Base-by-base conservation (phyloP, 2,888 invertebrate genomes). In the Tromatobia lineatoria region DNA sequence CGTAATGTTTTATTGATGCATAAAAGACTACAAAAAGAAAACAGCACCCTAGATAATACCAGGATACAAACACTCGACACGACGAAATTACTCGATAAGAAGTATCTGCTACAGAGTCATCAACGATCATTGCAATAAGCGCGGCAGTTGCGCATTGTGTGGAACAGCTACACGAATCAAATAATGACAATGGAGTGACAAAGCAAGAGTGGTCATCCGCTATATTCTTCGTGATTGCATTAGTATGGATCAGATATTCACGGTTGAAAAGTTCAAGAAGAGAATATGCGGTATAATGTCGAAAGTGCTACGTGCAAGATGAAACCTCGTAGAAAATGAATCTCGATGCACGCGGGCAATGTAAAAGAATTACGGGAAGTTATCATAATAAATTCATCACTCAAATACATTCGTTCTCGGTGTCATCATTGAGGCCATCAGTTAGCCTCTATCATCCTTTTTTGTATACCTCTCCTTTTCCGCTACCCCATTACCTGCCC, bases 231-330 rank as follows among this genome's bases (percentile, higher is more conserved):
- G 91, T 90, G 90, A 91, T 91, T 91, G 88, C 90, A 90, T 90
- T 92, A 89, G 88, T 90, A 90, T 90, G 90, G 89, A 91, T 91
- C 90, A 87, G 91, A 91, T 91, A 89, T 86, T 69, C 73, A 78
- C 23, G 57, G 45, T 69, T 67, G 57, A n/a, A 61, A 79, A 79
- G 73, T 82, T 64, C 74, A 74, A 75, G 64, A 50, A 64, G 73
- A 42, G 74, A 52, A 75, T 54, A 70, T 23, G 23, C 8, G 29
- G 73, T 45, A 73, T 59, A 61, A 75, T 59, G 78, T 61, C 73
- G 67, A 61, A 59, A 47, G 61, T 70, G 54, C 61, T 78, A 57
- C 47, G 45, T 64, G 13, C 23, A 13, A 64, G 18, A 69, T 70
- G 34, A 45, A 78, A 74, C 69, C 54, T 29, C 69, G 52, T 54